Percentiles rank a stretch among this genome's conserved stretches.
phyloP scores from a whole-genome alignment of 92 coral and sea anemone genomes.

The Ricordea florida region DNA sequence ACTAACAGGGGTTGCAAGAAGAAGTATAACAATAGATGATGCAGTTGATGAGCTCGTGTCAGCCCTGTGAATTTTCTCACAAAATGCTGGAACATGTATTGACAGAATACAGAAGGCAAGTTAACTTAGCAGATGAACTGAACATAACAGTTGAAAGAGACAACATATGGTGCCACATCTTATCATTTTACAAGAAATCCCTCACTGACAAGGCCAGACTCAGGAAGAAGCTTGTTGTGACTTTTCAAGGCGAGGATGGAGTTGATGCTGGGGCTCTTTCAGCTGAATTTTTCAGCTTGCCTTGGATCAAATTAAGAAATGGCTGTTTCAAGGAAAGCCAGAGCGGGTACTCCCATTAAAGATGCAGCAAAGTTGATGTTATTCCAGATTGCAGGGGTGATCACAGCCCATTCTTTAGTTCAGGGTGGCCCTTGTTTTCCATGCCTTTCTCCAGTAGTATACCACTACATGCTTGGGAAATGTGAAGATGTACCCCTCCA shows the following conservation, averaged over 20 bases:
- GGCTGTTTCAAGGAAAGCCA: conserved; percentile 41
- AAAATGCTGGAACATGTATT: not conserved
- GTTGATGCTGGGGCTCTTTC: conserved; percentile 38
- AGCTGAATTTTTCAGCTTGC: conserved; percentile 31
- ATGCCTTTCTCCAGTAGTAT: conserved; percentile 7
- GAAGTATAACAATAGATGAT: too few relatives aligned
- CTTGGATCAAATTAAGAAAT: conserved; percentile 14
- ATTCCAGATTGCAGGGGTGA: conserved; percentile 36
- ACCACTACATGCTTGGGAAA: conserved; percentile 6
- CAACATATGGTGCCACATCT: conserved; percentile 19
- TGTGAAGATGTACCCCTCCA: conserved; percentile 11
- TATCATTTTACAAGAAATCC: conserved; percentile 28
- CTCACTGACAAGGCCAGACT: not conserved
- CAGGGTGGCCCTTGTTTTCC: conserved; percentile 31
- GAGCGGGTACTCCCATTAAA: conserved; percentile 17
- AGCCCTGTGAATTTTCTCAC: not conserved
- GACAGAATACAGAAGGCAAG: not conserved
- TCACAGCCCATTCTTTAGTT: not conserved
- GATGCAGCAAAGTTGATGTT: conserved; percentile 16
- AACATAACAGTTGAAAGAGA: conserved; percentile 21
- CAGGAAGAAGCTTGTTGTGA: conserved; percentile 14
- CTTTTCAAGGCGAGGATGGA: conserved; percentile 34
- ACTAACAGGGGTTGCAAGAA: too few relatives aligned
- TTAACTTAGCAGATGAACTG: not conserved
- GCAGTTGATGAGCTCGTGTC: too few relatives aligned